Percentiles rank a stretch among this genome's conserved stretches.
phyloP scores from a whole-genome alignment of 2,797 vertebrate species.

The Lycodopsis pacificus region DNA sequence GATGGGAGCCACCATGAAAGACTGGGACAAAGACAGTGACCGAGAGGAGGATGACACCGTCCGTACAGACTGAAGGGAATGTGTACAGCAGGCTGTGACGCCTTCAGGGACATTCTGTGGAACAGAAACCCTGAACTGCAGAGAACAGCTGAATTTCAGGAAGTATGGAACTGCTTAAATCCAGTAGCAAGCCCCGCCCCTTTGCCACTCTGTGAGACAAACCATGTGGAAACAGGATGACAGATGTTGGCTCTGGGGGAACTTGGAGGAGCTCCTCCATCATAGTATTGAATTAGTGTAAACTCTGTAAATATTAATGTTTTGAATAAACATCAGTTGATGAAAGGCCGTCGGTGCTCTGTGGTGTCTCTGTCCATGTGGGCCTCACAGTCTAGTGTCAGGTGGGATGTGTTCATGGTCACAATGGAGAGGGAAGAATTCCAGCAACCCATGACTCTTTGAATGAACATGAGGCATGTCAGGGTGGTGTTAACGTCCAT shows the following conservation, averaged over 20 bases:
- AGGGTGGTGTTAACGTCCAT: background rate
- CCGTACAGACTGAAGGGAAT: background rate
- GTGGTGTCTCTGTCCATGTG: background rate
- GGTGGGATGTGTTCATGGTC: background rate
- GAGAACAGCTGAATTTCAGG: background rate
- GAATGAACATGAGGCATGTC: background rate
- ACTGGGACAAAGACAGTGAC: constrained; percentile 94
- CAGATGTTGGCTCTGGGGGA: background rate
- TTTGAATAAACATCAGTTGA: constrained; percentile 32
- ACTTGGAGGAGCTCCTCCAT: background rate
- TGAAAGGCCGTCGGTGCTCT: background rate
- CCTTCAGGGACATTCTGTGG: background rate
- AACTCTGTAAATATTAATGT: constrained; percentile 39
- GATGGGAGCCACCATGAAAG: constrained; percentile 97
- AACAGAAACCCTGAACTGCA: background rate
- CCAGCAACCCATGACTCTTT: background rate
- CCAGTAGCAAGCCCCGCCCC: background rate
- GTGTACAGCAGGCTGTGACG: background rate
- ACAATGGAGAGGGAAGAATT: background rate
- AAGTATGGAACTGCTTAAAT: background rate
- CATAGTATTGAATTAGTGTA: background rate
- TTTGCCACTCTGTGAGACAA: background rate
- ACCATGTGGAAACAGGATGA: background rate
- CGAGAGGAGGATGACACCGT: constrained; percentile 64
- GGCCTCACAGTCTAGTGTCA: background rate